Percentiles rank a stretch among this genome's conserved stretches.
phyloP scores from a whole-genome alignment of 2,888 invertebrate species.

The Tetramorium bicarinatum region DNA sequence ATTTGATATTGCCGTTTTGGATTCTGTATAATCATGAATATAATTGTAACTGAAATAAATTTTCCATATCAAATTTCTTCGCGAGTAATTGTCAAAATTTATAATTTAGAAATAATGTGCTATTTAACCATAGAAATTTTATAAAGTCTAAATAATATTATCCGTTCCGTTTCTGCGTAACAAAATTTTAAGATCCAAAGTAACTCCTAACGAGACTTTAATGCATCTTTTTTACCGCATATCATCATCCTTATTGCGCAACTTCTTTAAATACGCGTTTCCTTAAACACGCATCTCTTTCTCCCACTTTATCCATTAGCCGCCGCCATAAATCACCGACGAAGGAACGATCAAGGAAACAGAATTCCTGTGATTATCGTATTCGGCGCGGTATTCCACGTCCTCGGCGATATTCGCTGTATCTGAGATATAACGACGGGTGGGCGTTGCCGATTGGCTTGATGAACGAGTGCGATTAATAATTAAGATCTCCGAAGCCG shows the following conservation, averaged over 20 bases:
- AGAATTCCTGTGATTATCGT: conserved; percentile 44
- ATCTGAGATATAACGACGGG: conserved; percentile 61
- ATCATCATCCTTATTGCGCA: conserved; percentile 32
- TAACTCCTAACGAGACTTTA: conserved; percentile 13
- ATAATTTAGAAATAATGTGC: conserved; percentile 1
- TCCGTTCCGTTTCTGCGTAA: not conserved
- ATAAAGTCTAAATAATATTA: not conserved
- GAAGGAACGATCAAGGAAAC: conserved; percentile 33
- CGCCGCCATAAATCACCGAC: conserved; percentile 41
- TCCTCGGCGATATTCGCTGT: conserved; percentile 25
- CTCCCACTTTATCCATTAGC: conserved; percentile 12
- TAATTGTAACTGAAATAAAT: not conserved
- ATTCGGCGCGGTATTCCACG: conserved; percentile 59
- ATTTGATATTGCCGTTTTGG: not conserved
- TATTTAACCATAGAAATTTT: not conserved
- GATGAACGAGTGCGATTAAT: conserved; percentile 81
- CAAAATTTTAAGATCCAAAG: conserved; percentile 31
- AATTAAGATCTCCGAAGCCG: conserved; percentile 79
- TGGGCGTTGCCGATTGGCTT: conserved; percentile 70
- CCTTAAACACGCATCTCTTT: conserved; percentile 21
- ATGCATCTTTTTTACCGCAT: conserved; percentile 26
- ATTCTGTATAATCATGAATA: not conserved
- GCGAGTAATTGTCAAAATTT: not conserved
- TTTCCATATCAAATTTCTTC: not conserved
- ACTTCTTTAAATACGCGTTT: conserved; percentile 22